phyloP scores from a whole-genome alignment of 64 coral and sea anemone genomes.

The Dendronephthya gigantea region DNA sequence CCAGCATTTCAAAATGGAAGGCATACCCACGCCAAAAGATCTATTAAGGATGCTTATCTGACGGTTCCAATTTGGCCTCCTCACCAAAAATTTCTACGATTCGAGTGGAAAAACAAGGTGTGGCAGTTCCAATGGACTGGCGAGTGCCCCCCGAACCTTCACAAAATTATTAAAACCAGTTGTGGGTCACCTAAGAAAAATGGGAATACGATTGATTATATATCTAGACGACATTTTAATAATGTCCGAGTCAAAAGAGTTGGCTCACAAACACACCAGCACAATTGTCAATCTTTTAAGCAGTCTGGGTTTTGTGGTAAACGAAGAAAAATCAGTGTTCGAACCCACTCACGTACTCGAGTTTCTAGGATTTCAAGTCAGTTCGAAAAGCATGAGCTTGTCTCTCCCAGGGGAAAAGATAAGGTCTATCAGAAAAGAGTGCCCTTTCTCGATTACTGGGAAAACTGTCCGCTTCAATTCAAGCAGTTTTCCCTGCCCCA shows the following conservation, averaged over 20 bases:
- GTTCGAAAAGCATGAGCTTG: not conserved
- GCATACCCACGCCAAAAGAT: not conserved
- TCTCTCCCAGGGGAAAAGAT: constrained; percentile 22
- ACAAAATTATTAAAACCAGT: not conserved
- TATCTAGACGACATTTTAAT: not conserved
- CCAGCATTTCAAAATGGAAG: constrained; percentile 36
- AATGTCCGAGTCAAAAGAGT: not conserved
- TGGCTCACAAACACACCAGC: not conserved
- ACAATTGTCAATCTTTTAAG: not conserved
- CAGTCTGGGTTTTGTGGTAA: constrained; percentile 18
- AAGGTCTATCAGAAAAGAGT: not conserved
- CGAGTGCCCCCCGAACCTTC: not conserved
- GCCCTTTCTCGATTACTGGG: constrained; percentile 13
- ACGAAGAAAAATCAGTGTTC: not conserved
- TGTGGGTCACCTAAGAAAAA: no score
- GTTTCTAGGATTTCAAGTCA: not conserved
- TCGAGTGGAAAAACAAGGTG: not conserved
- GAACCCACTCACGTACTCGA: not conserved
- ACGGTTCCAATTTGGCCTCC: not conserved
- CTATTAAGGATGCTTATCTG: not conserved
- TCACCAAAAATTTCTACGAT: not conserved
- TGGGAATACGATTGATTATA: not conserved
- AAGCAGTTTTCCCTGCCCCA: not conserved
- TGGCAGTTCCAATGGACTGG: not conserved
- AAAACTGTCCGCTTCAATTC: not conserved